A percentile compares a stretch with the other conserved stretches of the same genome.
phyloP scores from a whole-genome alignment of 1,140 invertebrate genomes.

The Magallana gigas region DNA sequence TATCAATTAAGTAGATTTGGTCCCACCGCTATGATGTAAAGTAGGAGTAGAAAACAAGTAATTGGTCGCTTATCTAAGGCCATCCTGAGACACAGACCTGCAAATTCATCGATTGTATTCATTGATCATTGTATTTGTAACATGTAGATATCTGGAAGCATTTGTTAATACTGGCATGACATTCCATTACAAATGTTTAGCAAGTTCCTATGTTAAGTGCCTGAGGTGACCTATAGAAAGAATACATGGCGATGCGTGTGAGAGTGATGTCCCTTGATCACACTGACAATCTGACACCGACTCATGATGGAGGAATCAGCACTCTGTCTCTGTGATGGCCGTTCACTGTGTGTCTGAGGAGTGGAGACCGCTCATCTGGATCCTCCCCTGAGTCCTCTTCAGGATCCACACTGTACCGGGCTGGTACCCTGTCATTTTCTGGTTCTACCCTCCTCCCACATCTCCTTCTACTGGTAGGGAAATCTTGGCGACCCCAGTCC shows the following conservation, averaged over 20 bases:
- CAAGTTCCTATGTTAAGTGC: too few species aligned
- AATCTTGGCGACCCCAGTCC: conserved; percentile 81
- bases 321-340: background rate
- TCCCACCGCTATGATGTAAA: too few species aligned
- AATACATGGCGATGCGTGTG: background rate
- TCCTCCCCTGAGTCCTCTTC: background rate
- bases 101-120: too few species aligned
- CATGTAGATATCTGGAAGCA: too few species aligned
- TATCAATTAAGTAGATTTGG: too few species aligned
- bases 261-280: background rate
- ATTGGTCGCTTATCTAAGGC: too few species aligned
- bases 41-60: too few species aligned
- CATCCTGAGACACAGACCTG: too few species aligned
- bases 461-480: conserved; percentile 79
- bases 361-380: conserved; percentile 4
- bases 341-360: background rate
- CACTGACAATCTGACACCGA: background rate
- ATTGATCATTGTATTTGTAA: too few species aligned
- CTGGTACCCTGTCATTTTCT: background rate
- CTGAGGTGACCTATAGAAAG: background rate
- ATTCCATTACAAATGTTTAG: too few species aligned
- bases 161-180: too few species aligned
- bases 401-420: background rate
- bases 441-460: background rate
- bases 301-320: background rate